phyloP scores from a whole-genome alignment of 2,113 vertebrate species.

The Rhabdornis inornatus region DNA sequence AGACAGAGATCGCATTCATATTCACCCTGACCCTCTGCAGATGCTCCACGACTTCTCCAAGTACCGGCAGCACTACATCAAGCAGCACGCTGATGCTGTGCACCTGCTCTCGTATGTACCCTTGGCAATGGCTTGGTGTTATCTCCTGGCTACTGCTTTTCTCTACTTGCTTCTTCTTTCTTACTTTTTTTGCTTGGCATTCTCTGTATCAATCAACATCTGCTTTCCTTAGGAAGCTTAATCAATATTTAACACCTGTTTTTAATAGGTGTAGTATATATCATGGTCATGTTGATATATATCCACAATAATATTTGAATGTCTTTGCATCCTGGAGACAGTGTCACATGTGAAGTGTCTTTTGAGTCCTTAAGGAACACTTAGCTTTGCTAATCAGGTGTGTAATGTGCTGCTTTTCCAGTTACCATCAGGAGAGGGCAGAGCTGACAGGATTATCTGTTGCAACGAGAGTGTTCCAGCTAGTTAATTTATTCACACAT shows the following conservation, averaged over 20 bases:
- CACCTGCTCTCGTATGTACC: conserved; percentile 91
- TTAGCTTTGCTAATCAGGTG: not conserved
- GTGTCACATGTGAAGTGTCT: not conserved
- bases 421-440: not conserved
- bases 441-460: not conserved
- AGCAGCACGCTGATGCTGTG: conserved; percentile 88
- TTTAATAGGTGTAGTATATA: not conserved
- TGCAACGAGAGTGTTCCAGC: not conserved
- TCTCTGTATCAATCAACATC: not conserved
- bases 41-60: conserved; percentile 92
- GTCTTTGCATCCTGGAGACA: not conserved
- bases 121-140: not conserved
- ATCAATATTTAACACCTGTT: not conserved
- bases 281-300: not conserved
- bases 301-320: not conserved
- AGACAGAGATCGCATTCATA: conserved; percentile 87
- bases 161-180: not conserved
- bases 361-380: not conserved
- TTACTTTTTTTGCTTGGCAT: not conserved
- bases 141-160: not conserved
- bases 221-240: not conserved
- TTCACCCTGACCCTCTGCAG: conserved; percentile 86
- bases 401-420: not conserved
- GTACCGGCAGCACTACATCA: conserved; percentile 91
- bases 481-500: not conserved